Percentiles rank a stretch among this genome's conserved stretches.
These are phyloP conservation scores for Diabrotica balteata DNA, from an alignment of 2,888 invertebrate species.

Conservation along the genomic window DNA sequence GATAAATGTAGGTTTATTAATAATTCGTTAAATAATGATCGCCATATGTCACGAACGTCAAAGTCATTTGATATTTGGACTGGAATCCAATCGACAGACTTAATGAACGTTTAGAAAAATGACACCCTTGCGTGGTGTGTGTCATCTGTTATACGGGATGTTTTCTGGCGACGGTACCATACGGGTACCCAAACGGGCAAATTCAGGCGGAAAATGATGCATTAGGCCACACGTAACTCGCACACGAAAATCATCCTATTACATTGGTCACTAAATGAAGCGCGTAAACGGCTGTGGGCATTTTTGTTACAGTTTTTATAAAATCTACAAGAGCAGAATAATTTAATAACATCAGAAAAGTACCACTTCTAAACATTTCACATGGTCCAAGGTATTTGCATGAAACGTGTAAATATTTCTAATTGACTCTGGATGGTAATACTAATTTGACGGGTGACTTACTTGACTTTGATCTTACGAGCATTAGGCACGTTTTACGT, in stretches of 20 bases:
- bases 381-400: no score
- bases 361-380: no score
- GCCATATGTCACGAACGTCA: conserved; percentile 32
- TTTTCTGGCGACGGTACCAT: conserved; percentile 17
- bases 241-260: conserved; percentile 11
- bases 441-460: no score
- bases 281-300: conserved; percentile 4
- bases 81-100: conserved; percentile 32
- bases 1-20: no score
- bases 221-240: conserved; percentile 39
- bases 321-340: no score
- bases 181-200: conserved; percentile 22
- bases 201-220: conserved; percentile 37
- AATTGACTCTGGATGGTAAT: no score
- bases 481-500: no score
- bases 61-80: conserved; percentile 26
- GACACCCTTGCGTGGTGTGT: conserved; percentile 35
- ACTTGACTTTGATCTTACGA: no score
- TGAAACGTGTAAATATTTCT: no score
- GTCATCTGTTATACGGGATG: conserved; percentile 40
- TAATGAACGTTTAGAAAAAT: conserved; percentile 44
- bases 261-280: conserved; percentile 18
- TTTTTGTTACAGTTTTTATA: neutral
- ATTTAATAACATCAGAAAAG: no score
- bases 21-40: neutral